phyloP scores from a whole-genome alignment of 2,888 invertebrate genomes.

The Calliphora vomitoria region DNA sequence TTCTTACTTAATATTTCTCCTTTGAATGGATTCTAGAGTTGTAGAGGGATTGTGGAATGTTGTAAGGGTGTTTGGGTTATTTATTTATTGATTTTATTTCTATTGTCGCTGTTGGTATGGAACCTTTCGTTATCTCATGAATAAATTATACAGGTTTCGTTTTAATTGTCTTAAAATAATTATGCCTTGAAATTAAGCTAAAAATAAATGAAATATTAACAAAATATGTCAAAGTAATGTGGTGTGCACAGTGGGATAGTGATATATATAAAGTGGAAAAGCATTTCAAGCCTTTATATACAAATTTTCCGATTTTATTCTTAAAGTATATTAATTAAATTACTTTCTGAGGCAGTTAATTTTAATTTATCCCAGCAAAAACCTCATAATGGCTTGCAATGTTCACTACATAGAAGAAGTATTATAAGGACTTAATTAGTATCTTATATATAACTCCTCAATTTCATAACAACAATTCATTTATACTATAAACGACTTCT shows the following conservation, averaged over 20 bases:
- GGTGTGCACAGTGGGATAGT: background rate
- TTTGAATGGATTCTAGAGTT: background rate
- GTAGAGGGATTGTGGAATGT: background rate
- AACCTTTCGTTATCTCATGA: constrained; percentile 46
- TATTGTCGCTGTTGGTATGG: constrained; percentile 20
- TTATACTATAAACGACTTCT: too few relatives aligned
- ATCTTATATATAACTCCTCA: too few relatives aligned
- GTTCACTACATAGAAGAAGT: too few relatives aligned
- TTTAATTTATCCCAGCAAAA: too few relatives aligned
- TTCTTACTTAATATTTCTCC: background rate
- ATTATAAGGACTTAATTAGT: too few relatives aligned
- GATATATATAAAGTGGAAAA: background rate
- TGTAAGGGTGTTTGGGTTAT: background rate
- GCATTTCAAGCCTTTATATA: too few relatives aligned
- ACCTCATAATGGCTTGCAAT: too few relatives aligned
- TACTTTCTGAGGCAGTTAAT: too few relatives aligned
- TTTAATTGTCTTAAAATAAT: constrained; percentile 61
- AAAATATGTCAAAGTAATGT: constrained; percentile 3
- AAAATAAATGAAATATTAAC: background rate
- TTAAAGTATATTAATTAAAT: too few relatives aligned
- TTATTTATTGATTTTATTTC: constrained; percentile 60
- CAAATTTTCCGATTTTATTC: too few relatives aligned
- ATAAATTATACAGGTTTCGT: constrained; percentile 43
- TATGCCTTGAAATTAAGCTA: background rate
- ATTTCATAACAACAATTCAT: too few relatives aligned